Evolutionary conservation across 2,113 vertebrate species (phyloP).

Genomic region (Gambusia affinis): DNA sequence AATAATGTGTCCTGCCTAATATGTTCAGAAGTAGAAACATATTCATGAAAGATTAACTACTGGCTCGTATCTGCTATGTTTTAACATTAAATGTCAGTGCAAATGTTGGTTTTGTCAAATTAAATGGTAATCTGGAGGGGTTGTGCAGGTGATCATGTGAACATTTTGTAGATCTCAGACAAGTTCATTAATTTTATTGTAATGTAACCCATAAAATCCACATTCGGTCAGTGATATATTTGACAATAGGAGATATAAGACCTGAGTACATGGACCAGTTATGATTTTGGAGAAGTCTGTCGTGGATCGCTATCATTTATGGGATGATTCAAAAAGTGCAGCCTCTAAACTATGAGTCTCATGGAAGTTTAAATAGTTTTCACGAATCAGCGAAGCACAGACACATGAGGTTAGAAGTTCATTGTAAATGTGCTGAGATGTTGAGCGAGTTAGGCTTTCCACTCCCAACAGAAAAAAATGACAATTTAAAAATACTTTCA

Average conservation of each 20-base stretch:
- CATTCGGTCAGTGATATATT: slow-evolving; percentile 46
- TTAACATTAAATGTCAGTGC: neutral
- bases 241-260: slow-evolving; percentile 33
- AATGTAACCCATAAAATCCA: slow-evolving; percentile 44
- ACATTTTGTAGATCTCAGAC: slow-evolving; percentile 2
- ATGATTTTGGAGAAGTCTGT: slow-evolving; percentile 38
- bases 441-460: slow-evolving; percentile 17
- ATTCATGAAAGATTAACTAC: too few species aligned
- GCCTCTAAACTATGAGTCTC: slow-evolving; percentile 8
- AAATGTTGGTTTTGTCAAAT: too few species aligned
- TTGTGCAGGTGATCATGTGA: neutral
- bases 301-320: slow-evolving; percentile 23
- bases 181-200: slow-evolving; percentile 27
- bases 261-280: slow-evolving; percentile 49
- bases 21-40: neutral
- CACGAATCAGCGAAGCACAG: slow-evolving; percentile 2
- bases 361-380: slow-evolving; percentile 34
- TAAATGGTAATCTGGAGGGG: neutral
- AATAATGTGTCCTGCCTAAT: neutral
- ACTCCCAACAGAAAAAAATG: slow-evolving; percentile 15
- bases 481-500: slow-evolving; percentile 16
- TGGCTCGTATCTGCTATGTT: neutral
- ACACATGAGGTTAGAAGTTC: neutral
- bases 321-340: slow-evolving; percentile 2
- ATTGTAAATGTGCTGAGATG: slow-evolving; percentile 2